A percentile compares a stretch with the other conserved stretches of the same genome.
Conservation (phyloP, 2,888 invertebrate species). For the Drosophila aldrichi region DNA sequence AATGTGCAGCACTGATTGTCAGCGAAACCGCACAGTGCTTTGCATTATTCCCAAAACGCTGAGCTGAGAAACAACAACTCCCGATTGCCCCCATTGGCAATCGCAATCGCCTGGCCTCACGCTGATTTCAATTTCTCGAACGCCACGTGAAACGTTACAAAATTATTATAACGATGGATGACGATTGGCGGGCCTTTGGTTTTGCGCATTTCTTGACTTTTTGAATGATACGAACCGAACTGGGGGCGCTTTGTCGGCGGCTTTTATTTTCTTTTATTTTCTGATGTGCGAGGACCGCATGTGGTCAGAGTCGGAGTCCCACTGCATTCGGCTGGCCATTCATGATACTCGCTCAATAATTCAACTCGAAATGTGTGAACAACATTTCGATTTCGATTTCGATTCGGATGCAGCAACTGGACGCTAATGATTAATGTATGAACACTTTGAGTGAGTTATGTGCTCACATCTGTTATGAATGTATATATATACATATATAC, state of each 20-base stretch:
- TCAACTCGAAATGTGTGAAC: conserved; percentile 78
- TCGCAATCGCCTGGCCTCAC: conserved; percentile 45
- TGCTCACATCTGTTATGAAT: conserved; percentile 6
- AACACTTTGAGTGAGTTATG: conserved; percentile 57
- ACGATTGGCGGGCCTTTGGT: conserved; percentile 60
- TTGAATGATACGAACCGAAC: conserved; percentile 50
- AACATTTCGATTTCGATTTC: conserved; percentile 49
- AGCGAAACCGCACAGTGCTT: conserved; percentile 48
- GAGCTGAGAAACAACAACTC: conserved; percentile 45
- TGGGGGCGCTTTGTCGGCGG: conserved; percentile 65
- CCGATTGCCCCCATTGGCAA: conserved; percentile 61
- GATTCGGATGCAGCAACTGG: conserved; percentile 31
- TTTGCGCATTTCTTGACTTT: conserved; percentile 74
- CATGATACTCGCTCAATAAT: conserved; percentile 73
- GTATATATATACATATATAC: background rate
- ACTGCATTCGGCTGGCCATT: conserved; percentile 53
- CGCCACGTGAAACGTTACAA: conserved; percentile 77
- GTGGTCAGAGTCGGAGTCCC: conserved; percentile 44
- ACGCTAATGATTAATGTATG: conserved; percentile 78
- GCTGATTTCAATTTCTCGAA: conserved; percentile 78
- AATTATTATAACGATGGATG: conserved; percentile 78
- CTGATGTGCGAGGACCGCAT: conserved; percentile 59
- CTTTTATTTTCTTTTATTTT: conserved; percentile 69
- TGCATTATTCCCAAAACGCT: conserved; percentile 32
- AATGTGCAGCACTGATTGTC: conserved; percentile 19